Base-by-base conservation (phyloP, 2,888 invertebrate genomes). In the Zaprionus obscuricornis region DNA sequence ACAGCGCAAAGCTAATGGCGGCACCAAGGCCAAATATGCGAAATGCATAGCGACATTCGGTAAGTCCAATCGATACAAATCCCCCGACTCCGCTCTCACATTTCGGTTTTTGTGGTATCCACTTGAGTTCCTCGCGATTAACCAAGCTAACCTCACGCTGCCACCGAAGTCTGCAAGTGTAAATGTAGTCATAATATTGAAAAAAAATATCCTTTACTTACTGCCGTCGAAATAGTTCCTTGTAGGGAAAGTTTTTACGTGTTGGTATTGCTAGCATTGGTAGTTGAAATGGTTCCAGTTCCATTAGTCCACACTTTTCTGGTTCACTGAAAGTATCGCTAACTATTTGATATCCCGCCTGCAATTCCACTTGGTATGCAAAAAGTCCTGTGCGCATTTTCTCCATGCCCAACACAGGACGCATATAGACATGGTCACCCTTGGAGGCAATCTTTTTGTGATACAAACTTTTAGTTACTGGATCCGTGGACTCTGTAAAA, bases 221-320 rank as follows among this genome's bases (percentile, higher is more conserved):
- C 89, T 88, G 88, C 16, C 88, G 66, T 13, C 89, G 85, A 36
- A 93, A 89, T 8, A 94, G 90, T 40, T 93, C 93, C 54, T 91
- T 90, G 77, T 93, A 92, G 1, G 93, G 92, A 34, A 93, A 93
- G 77, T 92, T 91, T 66, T 91, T 92, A 17, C 90, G 87, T 4
- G 92, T 89, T 5, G 93, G 92, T 63, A 93, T 89, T 6, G 92
- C 91, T 58, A 92, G 90, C 88, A 91, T 90, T 37, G 93, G 93
- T 74, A 93, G 78, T 63, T 91, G 91, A 88, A 92, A 93, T 1
- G 93, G 92, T 65, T 92, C 91, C 71, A 93, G 90, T 75, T 92
- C 92, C 84, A 91, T 91, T 13, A 93, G 89, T 1, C 92, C 92
- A 73, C 93, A 93, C 87, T 93, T 93, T 86, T 93, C 93, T 2